Evolutionary conservation across 2,888 invertebrate genomes (phyloP), one percentile per base, ranked within the genome.

Genomic region (Cepaea hortensis): DNA sequence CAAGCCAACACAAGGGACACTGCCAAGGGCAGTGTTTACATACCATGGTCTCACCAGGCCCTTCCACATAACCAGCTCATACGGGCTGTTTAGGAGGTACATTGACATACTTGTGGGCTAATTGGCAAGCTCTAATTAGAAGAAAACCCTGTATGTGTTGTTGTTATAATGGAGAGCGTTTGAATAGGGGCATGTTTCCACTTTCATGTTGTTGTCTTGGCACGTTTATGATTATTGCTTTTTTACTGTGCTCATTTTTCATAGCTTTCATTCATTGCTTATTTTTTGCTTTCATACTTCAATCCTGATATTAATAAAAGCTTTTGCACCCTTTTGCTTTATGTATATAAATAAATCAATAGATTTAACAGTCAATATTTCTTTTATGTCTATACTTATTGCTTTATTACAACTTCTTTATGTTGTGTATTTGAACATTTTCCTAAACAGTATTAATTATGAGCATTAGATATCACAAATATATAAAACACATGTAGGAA

Each of bases 81-180:
- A 93, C 89, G 93, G 93, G 23, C 88, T 93, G 65, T 93, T 93
- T 86, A 90, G 92, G 89, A 92, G 92, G 93, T 93, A 91, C 80
- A 68, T 68, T 62, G 7, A 50, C 72, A 55, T 35, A 35, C 61
- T 50, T n/a, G 20, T 76, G 75, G 84, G 65, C 62, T 46, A 62
- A 50, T 23, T 75, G 18, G 55, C 35, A 50, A 50, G 18, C 13
- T 75, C 23, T 75, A 7, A 62, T 20, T 65, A 68, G 50, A 79
- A 84, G 79, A 77, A 84, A 77, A 77, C 55, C 80, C 7, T 50
- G 4, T 23, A 9, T 61, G 20, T 73, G 55, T 68, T 20, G 68
- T 20, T 20, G 4, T 68, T 68, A 4, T 20, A 20, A 9, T 15
- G 6, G n/a, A 68, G n/a, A 7, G 23, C 15, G 18, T 6, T 46